Conservation (phyloP, 2,113 vertebrate species). For the Corythaeola cristata region DNA sequence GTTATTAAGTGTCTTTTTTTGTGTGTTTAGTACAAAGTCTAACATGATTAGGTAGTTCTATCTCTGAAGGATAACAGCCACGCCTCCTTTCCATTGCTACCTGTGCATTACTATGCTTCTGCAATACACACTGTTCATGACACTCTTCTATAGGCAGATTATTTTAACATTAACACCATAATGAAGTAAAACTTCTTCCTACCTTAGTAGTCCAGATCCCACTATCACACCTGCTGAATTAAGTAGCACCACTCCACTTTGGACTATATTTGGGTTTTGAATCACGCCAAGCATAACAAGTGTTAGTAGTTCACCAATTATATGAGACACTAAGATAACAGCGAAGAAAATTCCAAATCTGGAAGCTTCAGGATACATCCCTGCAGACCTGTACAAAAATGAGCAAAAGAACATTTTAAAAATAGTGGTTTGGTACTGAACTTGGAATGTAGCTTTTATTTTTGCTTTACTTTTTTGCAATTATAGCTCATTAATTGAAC, state of each 20-base stretch:
- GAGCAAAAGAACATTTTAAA: not conserved
- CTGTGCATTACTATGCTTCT: not conserved
- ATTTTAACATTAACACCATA: not conserved
- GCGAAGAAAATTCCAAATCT: conserved; percentile 89
- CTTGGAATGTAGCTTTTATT: not conserved
- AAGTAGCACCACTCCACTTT: conserved; percentile 86
- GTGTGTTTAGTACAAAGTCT: not conserved
- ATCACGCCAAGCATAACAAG: conserved; percentile 89
- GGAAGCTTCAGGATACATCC: conserved; percentile 83
- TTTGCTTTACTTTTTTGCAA: not conserved
- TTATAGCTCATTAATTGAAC: not conserved
- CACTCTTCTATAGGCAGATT: not conserved
- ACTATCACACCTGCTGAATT: conserved; percentile 87
- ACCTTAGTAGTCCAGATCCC: conserved; percentile 92
- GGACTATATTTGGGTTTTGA: conserved; percentile 89
- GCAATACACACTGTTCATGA: not conserved
- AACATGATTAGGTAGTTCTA: not conserved
- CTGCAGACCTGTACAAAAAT: conserved; percentile 79
- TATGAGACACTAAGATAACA: conserved; percentile 83
- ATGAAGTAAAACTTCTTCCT: not conserved
- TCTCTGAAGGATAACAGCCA: not conserved
- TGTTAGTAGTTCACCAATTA: conserved; percentile 89
- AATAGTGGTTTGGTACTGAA: not conserved
- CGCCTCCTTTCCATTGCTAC: not conserved
- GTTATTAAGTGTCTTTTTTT: not conserved